Evolutionary conservation across 1,140 invertebrate genomes (phyloP), one percentile per base, ranked within the genome.

Genomic region (Drosophila nikananu): DNA sequence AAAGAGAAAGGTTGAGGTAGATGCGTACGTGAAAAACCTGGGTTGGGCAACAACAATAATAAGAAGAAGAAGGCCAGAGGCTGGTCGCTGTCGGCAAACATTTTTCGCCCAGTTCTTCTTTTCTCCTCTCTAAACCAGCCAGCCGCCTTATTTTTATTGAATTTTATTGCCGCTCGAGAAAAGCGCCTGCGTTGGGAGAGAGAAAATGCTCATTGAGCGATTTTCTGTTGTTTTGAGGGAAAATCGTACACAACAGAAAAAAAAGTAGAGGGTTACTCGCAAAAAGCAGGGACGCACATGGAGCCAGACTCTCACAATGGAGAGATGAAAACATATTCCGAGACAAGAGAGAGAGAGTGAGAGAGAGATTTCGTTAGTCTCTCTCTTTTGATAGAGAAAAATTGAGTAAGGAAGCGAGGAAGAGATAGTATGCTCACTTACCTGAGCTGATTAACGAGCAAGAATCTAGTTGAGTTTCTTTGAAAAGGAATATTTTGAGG

Each of bases 1-100:
- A 1, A 37, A 25, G 9, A 12, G 57, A 25, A 1, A 19, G 23
- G 15, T 8, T 1, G 19, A 2, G 48, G 15, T 3, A 13, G 41
- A 10, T 8, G 30, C 30, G 21, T 52, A 54, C 15, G 32, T 55
- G 52, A 9, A 55, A 55, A 55, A 17, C 52, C 52, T 55, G 32
- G 52, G 44, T 17, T 68, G 57, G 23, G 49, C 35, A 46, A 57
- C 17, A 25, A 25, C 41, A 46, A 55, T 3, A 25, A 32, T 7
- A 48, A 41, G 13, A 68, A 37, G 48, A 58, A 66, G 35, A 32
- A 42, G 66, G 70, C 68, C 61, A 68, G 78, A 67, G 63, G 59
- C 74, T 83, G 68, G 54, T 58, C 66, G 71, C 63, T 82, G 76
- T 82, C 76, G 83, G 83, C 83, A 87, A 89, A 87, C 81, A 74